Percentiles rank a stretch among this genome's conserved stretches.
Evolutionary conservation across 2,797 vertebrate species (phyloP).

Genomic region (Syngnathus acus): DNA sequence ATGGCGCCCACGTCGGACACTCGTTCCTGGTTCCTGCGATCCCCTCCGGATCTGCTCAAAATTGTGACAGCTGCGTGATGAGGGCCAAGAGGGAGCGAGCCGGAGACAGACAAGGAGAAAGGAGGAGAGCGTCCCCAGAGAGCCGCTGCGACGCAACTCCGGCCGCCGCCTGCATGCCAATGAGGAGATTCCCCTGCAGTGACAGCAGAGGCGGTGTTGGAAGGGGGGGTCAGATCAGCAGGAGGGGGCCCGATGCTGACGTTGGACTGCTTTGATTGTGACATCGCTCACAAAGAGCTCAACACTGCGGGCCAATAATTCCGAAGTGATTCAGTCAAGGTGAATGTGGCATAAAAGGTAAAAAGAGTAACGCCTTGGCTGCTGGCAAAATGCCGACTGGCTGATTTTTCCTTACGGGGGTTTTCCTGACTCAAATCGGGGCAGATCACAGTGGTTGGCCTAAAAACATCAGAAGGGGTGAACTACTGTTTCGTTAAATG

Average conservation of each 20-base stretch:
- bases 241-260: conserved; percentile 40
- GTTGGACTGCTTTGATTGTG: conserved; percentile 48
- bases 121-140: conserved; percentile 59
- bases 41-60: conserved; percentile 37
- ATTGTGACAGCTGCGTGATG: conserved; percentile 59
- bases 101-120: conserved; percentile 51
- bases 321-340: conserved; percentile 13
- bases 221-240: conserved; percentile 29
- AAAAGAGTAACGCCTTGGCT: background rate
- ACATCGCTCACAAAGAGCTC: conserved; percentile 33
- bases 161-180: conserved; percentile 66
- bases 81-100: conserved; percentile 4
- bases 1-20: conserved; percentile 40
- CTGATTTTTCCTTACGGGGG: too few relatives aligned
- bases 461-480: too few relatives aligned
- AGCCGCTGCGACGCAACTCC: conserved; percentile 59
- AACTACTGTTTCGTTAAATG: too few relatives aligned
- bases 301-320: conserved; percentile 16
- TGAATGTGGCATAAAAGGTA: background rate
- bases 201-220: conserved; percentile 24
- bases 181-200: conserved; percentile 72
- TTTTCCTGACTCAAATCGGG: too few relatives aligned
- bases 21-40: conserved; percentile 13
- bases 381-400: too few relatives aligned
- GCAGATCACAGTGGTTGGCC: too few relatives aligned